Base-by-base conservation (phyloP, 2,113 vertebrate species). In the Arvicanthis niloticus region DNA sequence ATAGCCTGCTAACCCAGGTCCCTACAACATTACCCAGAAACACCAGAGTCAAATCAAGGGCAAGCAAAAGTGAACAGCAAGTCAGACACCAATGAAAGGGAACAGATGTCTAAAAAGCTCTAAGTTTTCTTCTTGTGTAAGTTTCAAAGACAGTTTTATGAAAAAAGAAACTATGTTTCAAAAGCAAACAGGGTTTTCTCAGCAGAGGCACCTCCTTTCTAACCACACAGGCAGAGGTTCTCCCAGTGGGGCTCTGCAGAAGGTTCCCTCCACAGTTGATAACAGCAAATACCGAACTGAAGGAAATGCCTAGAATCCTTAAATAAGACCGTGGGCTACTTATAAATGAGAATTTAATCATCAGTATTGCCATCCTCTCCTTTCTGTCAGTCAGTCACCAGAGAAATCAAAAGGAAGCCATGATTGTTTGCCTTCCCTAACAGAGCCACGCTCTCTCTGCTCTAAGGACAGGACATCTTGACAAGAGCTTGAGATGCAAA, bases 111-210 rank as follows among this genome's bases (percentile, higher is more conserved):
- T 21, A 0, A 70, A 84, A 92, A 88, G n/a, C 51, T 88, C 91
- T 88, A 75, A 4, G 13, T 67, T 96, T 88, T 96, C 53, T 67
- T 82, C 87, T 45, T 80, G 67, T 76, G 58, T 48, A 88, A 86
- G 29, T 89, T 86, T 92, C 77, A 89, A 91, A 96, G 72, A 96
- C 62, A 97, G 89, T 17, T 97, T 95, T 80, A 97, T 56, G 75
- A 62, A 87, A 86, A 81, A 42, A 96, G 80, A 88, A 91, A 89
- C 73, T 92, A 85, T 94, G 90, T 67, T 87, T 60, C 76, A 22
- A 93, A 65, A 31, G 91, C 56, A 77, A 42, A 84, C 15, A n/a
- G 89, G 78, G 90, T 70, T 89, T 97, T 92, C 95, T 96, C 75
- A 77, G 86, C 82, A 94, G 75, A 78, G 9, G 73, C 34, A 70